Base-by-base conservation (phyloP, 2,888 invertebrate genomes). In the Clivina fossor region DNA sequence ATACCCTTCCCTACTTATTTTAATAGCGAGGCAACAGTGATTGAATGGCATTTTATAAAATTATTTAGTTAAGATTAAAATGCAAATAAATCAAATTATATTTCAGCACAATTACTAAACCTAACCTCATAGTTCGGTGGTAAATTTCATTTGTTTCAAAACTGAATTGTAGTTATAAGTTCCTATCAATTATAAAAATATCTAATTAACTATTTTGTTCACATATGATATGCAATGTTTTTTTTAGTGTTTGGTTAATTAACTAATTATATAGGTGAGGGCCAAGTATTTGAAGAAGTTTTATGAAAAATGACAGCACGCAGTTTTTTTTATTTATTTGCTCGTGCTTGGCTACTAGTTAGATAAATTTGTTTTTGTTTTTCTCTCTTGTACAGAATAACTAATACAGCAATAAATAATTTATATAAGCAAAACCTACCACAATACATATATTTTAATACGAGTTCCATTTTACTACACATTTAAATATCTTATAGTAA, bases 401-500 rank as follows among this genome's bases (percentile, higher is more conserved):
- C 53, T 53, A 53, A 53, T 44, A 53, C 53, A 44, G 53, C 53
- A 53, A 53, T 53, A 44, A 44, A 44, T 53, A 53, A 53, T 44
- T 44, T 43, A 53, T n/a, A n/a, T 44, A 53, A 53, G 53, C 53
- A 53, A 16, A n/a, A 43, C 35, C 55, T 55, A 55, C 55, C 30
- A 47, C 55, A 55, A 30, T 55, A 55, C 55, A 55, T 47, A 38
- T 55, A 55, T 47, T 44, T 53, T 54, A 47, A 30, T 53, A 53
- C 30, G 44, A 22, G 44, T 47, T 47, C 28, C 32, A 13, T 43
- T n/a, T 35, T 37, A 37, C 49, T 49, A 49, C 38, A 49, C 49
- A 49, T 49, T 49, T 49, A 49, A 48, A 38, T 49, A 28, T 49
- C 26, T 49, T 24, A 40, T 50, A 41, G 32, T 50, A 50, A 50